Percentiles rank a stretch among this genome's conserved stretches.
These are phyloP conservation scores for Archivesica marissinica DNA, from an alignment of 1,140 invertebrate species.

Conservation along the genomic window DNA sequence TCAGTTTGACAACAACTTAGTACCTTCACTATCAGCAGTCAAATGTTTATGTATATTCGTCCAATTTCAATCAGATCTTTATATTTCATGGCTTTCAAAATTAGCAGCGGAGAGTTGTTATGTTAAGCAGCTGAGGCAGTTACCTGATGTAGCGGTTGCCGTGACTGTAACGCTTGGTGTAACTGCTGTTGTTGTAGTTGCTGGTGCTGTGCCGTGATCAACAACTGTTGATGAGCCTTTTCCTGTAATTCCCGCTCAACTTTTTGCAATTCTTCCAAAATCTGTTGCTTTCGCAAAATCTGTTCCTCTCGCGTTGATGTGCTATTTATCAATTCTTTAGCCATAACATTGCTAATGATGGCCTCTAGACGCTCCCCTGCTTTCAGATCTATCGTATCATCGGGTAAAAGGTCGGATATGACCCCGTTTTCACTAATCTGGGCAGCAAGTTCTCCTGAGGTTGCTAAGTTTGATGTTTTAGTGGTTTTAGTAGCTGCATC, in stretches of 20 bases:
- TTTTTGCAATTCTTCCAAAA: constrained; percentile 91
- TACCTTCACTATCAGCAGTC: too few relatives aligned
- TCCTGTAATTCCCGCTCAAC: constrained; percentile 90
- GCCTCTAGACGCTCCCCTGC: constrained; percentile 82
- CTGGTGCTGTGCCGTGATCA: constrained; percentile 77
- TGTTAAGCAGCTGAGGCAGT: too few relatives aligned
- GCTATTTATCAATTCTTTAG: constrained; percentile 81
- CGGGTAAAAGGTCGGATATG: constrained; percentile 56
- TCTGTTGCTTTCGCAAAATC: constrained; percentile 90
- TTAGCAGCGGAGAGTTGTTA: too few relatives aligned
- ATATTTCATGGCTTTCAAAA: too few relatives aligned
- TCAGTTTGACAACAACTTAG: too few relatives aligned
- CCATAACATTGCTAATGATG: constrained; percentile 84
- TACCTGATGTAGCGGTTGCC: constrained; percentile 33
- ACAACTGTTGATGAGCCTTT: constrained; percentile 86
- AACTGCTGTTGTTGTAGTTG: constrained; percentile 78
- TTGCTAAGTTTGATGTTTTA: constrained; percentile 53
- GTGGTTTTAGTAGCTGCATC: constrained; percentile 60
- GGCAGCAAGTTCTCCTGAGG: constrained; percentile 38
- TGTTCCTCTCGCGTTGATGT: constrained; percentile 87
- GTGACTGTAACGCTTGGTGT: constrained; percentile 66
- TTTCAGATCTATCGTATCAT: constrained; percentile 76
- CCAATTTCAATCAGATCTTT: too few relatives aligned
- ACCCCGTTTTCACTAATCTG: constrained; percentile 54
- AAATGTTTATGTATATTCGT: too few relatives aligned